A percentile compares a stretch with the other conserved stretches of the same genome.
Conservation (phyloP, 1,140 invertebrate species). For the Thalassaphorura encarpata region DNA sequence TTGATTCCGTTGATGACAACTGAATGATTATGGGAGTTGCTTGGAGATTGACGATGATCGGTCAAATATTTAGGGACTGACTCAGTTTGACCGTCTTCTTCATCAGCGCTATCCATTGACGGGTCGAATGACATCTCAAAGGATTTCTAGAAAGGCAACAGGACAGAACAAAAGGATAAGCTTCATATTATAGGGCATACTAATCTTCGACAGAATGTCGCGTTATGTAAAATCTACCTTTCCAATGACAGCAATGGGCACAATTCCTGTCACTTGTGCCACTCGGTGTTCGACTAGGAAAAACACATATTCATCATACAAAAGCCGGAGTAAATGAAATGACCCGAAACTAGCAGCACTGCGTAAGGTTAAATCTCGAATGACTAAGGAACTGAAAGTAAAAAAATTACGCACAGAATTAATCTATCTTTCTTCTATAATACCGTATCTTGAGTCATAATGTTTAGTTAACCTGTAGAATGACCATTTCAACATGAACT, state of each 20-base stretch:
- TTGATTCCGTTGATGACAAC: no score
- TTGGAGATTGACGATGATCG: no score
- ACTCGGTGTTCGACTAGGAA: conserved; percentile 96
- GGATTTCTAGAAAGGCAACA: no score
- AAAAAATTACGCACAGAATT: conserved; percentile 12
- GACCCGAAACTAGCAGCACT: conserved; percentile 97
- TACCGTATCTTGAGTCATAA: neutral
- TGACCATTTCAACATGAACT: conserved; percentile 97
- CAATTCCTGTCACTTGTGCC: conserved; percentile 75
- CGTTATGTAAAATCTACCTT: conserved; percentile 36
- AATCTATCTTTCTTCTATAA: conserved; percentile 10
- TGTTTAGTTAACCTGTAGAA: conserved; percentile 73
- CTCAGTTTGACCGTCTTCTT: no score
- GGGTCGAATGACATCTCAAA: no score
- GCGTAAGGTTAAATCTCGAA: conserved; percentile 84
- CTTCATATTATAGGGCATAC: no score
- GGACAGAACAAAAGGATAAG: no score
- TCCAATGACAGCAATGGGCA: conserved; percentile 90
- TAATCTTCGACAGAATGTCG: neutral
- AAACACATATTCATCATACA: conserved; percentile 99
- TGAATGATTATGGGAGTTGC: no score
- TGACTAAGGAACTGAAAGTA: conserved; percentile 78
- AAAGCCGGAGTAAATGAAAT: conserved; percentile 92
- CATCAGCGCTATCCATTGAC: no score
- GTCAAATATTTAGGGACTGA: no score